Percentiles rank a stretch among this genome's conserved stretches.
These are phyloP conservation scores for Anastatus disparis DNA, from an alignment of 1,140 invertebrate species.

Conservation along the genomic window DNA sequence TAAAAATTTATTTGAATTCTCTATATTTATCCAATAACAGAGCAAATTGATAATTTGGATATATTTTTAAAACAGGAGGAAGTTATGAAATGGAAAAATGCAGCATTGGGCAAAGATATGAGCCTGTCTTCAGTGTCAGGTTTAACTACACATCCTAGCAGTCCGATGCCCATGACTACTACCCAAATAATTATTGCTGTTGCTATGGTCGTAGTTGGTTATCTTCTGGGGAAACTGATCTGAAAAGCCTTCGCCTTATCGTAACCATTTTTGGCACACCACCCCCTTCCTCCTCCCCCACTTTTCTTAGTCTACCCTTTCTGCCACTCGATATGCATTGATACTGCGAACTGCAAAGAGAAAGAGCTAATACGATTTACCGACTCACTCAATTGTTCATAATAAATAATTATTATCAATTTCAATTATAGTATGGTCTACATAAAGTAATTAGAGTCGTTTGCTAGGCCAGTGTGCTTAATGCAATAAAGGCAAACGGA, in stretches of 20 bases:
- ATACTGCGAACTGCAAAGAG: slow-evolving; percentile 37
- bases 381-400: slow-evolving; percentile 39
- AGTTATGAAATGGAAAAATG: slow-evolving; percentile 59
- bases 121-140: slow-evolving; percentile 50
- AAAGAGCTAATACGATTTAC: slow-evolving; percentile 28
- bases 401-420: slow-evolving; percentile 42
- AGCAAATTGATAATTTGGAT: too few relatives aligned
- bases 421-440: slow-evolving; percentile 38
- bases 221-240: slow-evolving; percentile 63
- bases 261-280: slow-evolving; percentile 42
- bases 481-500: slow-evolving; percentile 37
- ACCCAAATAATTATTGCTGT: slow-evolving; percentile 57
- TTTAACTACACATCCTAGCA: slow-evolving; percentile 49
- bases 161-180: slow-evolving; percentile 49
- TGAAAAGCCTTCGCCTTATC: slow-evolving; percentile 57
- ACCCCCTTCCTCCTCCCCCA: slow-evolving; percentile 52
- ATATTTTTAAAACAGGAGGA: slow-evolving; percentile 61
- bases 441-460: slow-evolving; percentile 38
- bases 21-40: too few relatives aligned
- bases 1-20: too few relatives aligned
- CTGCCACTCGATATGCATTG: slow-evolving; percentile 52
- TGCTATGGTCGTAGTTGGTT: slow-evolving; percentile 61
- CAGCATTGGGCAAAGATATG: slow-evolving; percentile 52
- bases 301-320: slow-evolving; percentile 58
- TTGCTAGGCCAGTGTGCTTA: slow-evolving; percentile 41